Evolutionary conservation across 1,140 invertebrate genomes (phyloP), one percentile per base, ranked within the genome.

Genomic region (Drosophila fuyamai): DNA sequence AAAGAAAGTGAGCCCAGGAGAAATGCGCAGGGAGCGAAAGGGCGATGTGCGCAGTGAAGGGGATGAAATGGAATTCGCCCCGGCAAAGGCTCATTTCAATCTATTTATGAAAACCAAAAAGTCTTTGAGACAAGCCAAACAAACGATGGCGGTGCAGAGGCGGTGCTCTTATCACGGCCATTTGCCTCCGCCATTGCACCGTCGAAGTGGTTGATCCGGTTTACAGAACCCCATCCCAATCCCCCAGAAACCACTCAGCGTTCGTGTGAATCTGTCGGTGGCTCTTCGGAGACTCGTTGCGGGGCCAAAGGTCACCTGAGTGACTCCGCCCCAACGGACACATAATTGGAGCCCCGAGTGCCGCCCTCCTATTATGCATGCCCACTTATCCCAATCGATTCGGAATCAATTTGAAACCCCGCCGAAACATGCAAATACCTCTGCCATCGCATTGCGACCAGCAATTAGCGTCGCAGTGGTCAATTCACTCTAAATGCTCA

Each of bases 121-220:
- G 56, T 61, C 43, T 70, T 55, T 23, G 18, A 70, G 51, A 58
- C 51, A 57, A 48, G 44, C 50, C 54, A 78, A 72, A 57, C 54
- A 78, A 72, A 57, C 53, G 57, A 78, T 85, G 82, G 79, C 76
- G 58, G 79, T 62, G 66, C 47, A 55, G 61, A 62, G 78, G 71
- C 47, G 79, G 76, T 79, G 66, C 73, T 73, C 72, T 77, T 88
- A 86, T 88, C 83, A 88, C 83, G 66, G 79, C 83, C 83, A 86
- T 86, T 67, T 82, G 60, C 60, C 43, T 59, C 59, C 58, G 79
- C 83, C 80, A 88, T 86, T 85, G 82, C 82, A 85, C 71, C 78
- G 62, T 55, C 68, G 41, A 77, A 83, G 83, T 88, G 83, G 83
- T 86, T 86, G 83, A 89, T 86, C 83, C 79, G 84, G 84, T 86